These are phyloP conservation scores for Antechinus stuartii DNA, from an alignment of 2,113 vertebrate genomes.

Conservation along the genomic window DNA sequence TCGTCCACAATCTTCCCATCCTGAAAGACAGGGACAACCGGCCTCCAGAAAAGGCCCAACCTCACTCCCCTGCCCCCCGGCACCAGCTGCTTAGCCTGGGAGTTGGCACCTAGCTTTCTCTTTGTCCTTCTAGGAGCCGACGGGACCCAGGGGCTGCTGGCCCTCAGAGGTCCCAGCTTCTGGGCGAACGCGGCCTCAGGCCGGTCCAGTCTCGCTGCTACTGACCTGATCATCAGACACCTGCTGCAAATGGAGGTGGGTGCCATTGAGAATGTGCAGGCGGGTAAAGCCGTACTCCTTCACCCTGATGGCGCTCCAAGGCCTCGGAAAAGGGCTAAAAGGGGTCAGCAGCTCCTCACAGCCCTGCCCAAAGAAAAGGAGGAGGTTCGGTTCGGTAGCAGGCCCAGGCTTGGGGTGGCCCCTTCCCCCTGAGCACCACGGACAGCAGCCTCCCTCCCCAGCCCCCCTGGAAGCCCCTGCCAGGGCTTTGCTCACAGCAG, in stretches of 20 bases:
- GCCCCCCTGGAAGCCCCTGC: neutral
- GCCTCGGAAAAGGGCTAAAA: slow-evolving; percentile 86
- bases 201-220: rapidly evolving
- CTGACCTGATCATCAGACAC: slow-evolving; percentile 93
- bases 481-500: slow-evolving; percentile 86
- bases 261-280: slow-evolving; percentile 88
- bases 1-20: slow-evolving; percentile 91
- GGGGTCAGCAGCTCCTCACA: slow-evolving; percentile 89
- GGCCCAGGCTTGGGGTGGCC: too few relatives aligned
- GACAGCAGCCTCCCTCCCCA: neutral
- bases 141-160: neutral
- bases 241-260: slow-evolving; percentile 91
- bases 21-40: slow-evolving; percentile 81
- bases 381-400: neutral
- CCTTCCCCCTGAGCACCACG: neutral
- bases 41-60: neutral
- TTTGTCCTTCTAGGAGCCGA: neutral
- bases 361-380: slow-evolving; percentile 81
- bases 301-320: slow-evolving; percentile 91
- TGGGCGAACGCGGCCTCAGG: rapidly evolving
- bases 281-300: slow-evolving; percentile 91
- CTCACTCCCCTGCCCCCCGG: neutral
- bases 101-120: too few relatives aligned
- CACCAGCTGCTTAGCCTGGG: neutral
- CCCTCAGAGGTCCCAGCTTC: neutral